Percentiles rank a stretch among this genome's conserved stretches.
These are phyloP conservation scores for Xenopus laevis DNA, from an alignment of 2,113 vertebrate genomes.

Conservation along the genomic window DNA sequence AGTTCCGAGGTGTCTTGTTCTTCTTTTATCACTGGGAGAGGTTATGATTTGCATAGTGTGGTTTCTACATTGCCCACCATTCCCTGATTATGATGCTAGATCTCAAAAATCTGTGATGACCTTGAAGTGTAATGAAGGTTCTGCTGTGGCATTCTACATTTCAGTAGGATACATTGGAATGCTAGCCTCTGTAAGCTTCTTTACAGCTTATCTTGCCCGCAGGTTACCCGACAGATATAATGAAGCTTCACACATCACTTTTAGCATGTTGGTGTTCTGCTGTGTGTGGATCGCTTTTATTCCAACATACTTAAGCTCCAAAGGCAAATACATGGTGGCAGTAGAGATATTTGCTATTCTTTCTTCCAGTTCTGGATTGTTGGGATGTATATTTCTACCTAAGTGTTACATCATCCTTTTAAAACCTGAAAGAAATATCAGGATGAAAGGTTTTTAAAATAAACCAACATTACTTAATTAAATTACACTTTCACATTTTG, in stretches of 20 bases:
- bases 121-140: neutral
- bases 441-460: neutral
- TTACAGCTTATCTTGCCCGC: slow-evolving; percentile 4
- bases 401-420: neutral
- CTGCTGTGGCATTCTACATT: neutral
- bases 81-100: slow-evolving; percentile 2
- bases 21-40: neutral
- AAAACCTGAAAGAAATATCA: neutral
- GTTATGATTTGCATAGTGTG: neutral
- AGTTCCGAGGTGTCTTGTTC: neutral
- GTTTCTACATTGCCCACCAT: neutral
- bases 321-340: slow-evolving; percentile 3
- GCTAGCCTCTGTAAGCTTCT: neutral
- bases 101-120: neutral
- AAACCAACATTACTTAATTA: neutral
- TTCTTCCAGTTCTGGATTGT: neutral
- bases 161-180: neutral
- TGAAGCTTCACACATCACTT: slow-evolving; percentile 2
- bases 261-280: slow-evolving; percentile 16
- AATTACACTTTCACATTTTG: too few relatives aligned
- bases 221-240: slow-evolving; percentile 1
- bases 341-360: slow-evolving; percentile 19
- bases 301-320: neutral
- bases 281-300: slow-evolving; percentile 1
- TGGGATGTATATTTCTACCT: slow-evolving; percentile 6